These are phyloP conservation scores for Heteropelma amictum DNA, from an alignment of 2,888 invertebrate species.

Conservation along the genomic window DNA sequence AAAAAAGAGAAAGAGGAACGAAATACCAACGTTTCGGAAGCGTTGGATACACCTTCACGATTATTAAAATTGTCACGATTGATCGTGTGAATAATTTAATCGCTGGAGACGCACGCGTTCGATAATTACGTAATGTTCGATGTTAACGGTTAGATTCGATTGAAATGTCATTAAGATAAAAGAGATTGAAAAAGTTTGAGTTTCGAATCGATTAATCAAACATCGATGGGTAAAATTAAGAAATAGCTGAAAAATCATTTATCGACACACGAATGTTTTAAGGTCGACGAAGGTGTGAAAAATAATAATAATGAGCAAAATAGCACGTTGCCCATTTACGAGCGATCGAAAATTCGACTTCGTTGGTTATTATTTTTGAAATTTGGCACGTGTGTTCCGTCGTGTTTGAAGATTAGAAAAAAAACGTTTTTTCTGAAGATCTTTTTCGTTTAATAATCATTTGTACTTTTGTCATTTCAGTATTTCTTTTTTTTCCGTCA, in stretches of 20 bases:
- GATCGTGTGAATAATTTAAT: constrained; percentile 26
- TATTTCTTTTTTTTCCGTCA: too few relatives aligned
- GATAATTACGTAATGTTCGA: constrained; percentile 46
- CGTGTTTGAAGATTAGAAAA: neutral
- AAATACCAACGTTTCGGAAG: neutral
- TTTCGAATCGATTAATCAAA: too few relatives aligned
- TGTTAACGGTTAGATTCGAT: constrained; percentile 24
- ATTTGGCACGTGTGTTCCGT: neutral
- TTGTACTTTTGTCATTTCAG: too few relatives aligned
- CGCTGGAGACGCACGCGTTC: constrained; percentile 42
- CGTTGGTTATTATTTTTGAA: too few relatives aligned
- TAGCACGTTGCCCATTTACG: neutral
- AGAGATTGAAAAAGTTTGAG: neutral
- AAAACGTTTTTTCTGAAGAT: too few relatives aligned
- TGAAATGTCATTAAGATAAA: neutral
- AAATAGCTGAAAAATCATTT: neutral
- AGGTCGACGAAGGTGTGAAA: neutral
- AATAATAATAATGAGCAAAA: neutral
- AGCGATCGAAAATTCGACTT: neutral
- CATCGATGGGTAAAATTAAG: too few relatives aligned
- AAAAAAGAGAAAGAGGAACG: neutral
- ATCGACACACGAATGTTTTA: neutral
- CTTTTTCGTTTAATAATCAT: too few relatives aligned
- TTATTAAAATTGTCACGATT: neutral
- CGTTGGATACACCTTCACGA: neutral